Base-by-base conservation (phyloP, 2,888 invertebrate genomes). In the Cremastinae sp. region DNA sequence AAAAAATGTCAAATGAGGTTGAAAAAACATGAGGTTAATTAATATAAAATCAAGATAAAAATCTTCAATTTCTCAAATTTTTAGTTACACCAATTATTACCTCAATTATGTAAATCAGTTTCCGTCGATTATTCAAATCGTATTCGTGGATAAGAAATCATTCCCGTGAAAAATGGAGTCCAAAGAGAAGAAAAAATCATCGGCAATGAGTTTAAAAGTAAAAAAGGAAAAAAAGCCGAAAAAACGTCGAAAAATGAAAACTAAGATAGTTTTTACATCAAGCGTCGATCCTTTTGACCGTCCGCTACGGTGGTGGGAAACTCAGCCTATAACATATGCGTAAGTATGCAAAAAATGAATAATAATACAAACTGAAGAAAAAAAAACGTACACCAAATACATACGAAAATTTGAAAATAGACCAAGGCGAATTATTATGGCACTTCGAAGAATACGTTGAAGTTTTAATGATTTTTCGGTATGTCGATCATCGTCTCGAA, bases 271-370 rank as follows among this genome's bases (percentile, higher is more conserved):
- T 62, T 73, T 81, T 51, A 69, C 73, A 12, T 79, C 81, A 4
- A 77, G 59, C 55, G 18, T 77, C 7, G 82, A 82, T 74, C 80
- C 77, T n/a, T 75, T 76, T 66, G 82, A 81, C 12, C 45, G 56
- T 28, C 78, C 82, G 1, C 47, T 81, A 5, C 74, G 45, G 71
- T 82, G 82, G 82, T 82, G 82, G 82, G 80, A 82, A 43, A 66
- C 14, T 5, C 71, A 77, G 22, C 81, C 81, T 0, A 75, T 82
- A 55, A 82, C 80, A 82, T 82, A 82, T 59, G 82, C 82, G 82
- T 82, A 69, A 82, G 82, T 82, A 51, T 16, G 58, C 18, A 18
- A 37, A 43, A n/a, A n/a, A n/a, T n/a, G n/a, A n/a, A 28, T 4
- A 9, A 12, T 35, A 35, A 12, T 12, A 47, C 0, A 5, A n/a